Percentiles rank a stretch among this genome's conserved stretches.
Evolutionary conservation across 2,113 vertebrate species (phyloP).

Genomic region (Xiphias gladius): DNA sequence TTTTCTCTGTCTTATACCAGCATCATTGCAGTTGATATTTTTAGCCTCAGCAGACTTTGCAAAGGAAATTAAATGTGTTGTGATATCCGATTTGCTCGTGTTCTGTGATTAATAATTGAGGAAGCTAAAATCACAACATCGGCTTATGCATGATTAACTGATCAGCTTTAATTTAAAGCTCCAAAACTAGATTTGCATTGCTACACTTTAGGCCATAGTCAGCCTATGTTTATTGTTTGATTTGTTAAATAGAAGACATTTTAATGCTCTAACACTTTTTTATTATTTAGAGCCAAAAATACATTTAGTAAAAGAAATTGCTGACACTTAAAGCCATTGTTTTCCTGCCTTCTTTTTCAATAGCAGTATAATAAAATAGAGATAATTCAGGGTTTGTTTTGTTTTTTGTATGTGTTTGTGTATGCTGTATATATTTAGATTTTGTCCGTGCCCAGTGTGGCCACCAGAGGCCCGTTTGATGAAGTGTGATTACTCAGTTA

Average conservation of each 20-base stretch:
- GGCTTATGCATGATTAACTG: slow-evolving; percentile 40
- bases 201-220: background rate
- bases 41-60: background rate
- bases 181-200: slow-evolving; percentile 10
- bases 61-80: slow-evolving; percentile 41
- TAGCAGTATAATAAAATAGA: background rate
- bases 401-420: no score
- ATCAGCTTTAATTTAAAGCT: slow-evolving; percentile 43
- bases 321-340: background rate
- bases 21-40: slow-evolving; percentile 13
- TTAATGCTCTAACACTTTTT: background rate
- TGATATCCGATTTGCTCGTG: slow-evolving; percentile 13
- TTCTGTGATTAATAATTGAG: slow-evolving; percentile 42
- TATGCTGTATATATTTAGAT: background rate
- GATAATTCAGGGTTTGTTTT: no score
- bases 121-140: slow-evolving; percentile 36
- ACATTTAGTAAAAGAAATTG: background rate
- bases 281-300: background rate
- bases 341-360: background rate
- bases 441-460: background rate
- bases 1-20: background rate
- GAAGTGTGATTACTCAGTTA: slow-evolving; percentile 1
- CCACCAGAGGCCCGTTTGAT: background rate
- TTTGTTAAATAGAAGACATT: background rate
- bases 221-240: background rate